Evolutionary conservation across 1,140 invertebrate genomes (phyloP), one percentile per base, ranked within the genome.

Genomic region (Drosophila kanapiae): DNA sequence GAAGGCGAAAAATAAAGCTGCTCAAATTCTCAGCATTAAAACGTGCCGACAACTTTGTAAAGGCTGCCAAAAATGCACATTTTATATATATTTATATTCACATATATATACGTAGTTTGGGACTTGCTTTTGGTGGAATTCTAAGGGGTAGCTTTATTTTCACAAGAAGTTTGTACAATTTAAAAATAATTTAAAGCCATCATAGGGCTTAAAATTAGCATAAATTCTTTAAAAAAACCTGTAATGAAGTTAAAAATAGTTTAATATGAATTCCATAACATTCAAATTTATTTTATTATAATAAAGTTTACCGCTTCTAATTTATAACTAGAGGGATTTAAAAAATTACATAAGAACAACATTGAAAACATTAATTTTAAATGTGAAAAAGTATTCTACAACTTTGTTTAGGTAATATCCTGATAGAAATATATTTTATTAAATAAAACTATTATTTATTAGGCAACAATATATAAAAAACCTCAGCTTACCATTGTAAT

Each of bases 21-120:
- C 70, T 80, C 80, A 80, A 86, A 76, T 80, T 86, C 80, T 80
- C 63, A 82, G 83, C 84, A 86, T 80, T 72, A 77, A 82, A 86
- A 87, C 60, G 48, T 82, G 80, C 83, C 83, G 84, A 86, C 80
- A 86, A 86, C 84, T 77, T 86, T 86, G 83, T 86, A 85, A 86
- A 83, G 80, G 70, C 75, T 79, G 82, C 70, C 76, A 62, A 51
- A 82, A 87, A 65, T 58, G 43, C 74, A 57, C 49, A 68, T 53
- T 23, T 23, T 57, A 49, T 53, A 51, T 23, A 51, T 48, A 64
- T 72, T 58, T 68, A 48, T 54, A 63, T 76, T 47, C 47, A 8
- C 29, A 23, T 47, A 60, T 47, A 18, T 61, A 71, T 54, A 51
- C 40, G 47, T 29, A n/a, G 40, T 58, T 51, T 54, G 63, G 67